Conservation (phyloP, 1,140 invertebrate genomes). For the Heterodera carotae region DNA sequence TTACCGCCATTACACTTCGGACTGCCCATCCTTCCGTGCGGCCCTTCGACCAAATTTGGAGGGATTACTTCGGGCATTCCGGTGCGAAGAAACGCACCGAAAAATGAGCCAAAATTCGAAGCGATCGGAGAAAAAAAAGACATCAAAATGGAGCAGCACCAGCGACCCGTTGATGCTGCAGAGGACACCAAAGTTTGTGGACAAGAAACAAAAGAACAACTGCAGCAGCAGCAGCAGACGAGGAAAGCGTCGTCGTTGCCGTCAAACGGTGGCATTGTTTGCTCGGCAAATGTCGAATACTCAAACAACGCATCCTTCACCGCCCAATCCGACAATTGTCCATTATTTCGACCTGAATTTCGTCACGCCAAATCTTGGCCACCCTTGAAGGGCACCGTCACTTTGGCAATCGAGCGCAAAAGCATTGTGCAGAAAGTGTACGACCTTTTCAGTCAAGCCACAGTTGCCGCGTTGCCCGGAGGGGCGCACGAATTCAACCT, state of each 20-base stretch:
- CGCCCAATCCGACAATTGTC: slow-evolving; percentile 4
- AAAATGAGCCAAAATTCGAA: background rate
- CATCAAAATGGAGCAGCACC: no score
- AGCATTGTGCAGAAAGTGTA: slow-evolving; percentile 36
- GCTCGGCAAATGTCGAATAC: background rate
- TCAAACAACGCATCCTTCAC: background rate
- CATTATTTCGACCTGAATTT: background rate
- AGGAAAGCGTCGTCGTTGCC: background rate
- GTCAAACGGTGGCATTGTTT: background rate
- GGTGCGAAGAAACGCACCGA: background rate
- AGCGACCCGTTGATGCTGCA: no score
- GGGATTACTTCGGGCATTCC: background rate
- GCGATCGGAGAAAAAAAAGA: no score
- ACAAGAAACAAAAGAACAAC: no score
- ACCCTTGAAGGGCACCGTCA: slow-evolving; percentile 16
- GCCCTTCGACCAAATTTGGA: background rate
- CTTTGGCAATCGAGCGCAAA: slow-evolving; percentile 35
- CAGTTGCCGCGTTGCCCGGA: slow-evolving; percentile 2
- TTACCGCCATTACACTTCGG: background rate
- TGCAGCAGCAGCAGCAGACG: background rate
- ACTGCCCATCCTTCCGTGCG: background rate
- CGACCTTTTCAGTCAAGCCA: slow-evolving; percentile 42
- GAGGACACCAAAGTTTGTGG: no score
- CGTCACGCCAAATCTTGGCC: slow-evolving; percentile 30
- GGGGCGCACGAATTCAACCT: slow-evolving; percentile 50